Evolutionary conservation across 2,113 vertebrate species (phyloP).

Genomic region (Pyrgilauda ruficollis): DNA sequence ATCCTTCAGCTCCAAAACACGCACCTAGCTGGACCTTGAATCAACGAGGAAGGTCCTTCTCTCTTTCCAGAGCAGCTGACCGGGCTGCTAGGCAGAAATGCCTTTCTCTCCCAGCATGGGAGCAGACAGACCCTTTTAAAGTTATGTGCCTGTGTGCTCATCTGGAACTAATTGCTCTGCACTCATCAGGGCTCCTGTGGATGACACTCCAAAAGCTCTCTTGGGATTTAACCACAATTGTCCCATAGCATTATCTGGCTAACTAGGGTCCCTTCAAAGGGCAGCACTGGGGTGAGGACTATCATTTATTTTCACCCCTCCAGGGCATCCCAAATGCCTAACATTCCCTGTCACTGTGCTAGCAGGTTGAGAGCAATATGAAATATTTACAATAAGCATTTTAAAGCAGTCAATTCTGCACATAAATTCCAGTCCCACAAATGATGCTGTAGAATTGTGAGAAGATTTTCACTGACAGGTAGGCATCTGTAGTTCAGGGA

Average conservation of each 20-base stretch:
- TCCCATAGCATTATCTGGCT: not conserved
- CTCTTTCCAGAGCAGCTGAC: not conserved
- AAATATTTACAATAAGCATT: slow-evolving; percentile 25
- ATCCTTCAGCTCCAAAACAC: not conserved
- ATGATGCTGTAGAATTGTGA: not conserved
- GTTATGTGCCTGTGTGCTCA: not conserved
- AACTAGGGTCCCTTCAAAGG: slow-evolving; percentile 23
- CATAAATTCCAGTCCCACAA: not conserved
- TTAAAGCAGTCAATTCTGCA: not conserved
- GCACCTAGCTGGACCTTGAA: not conserved
- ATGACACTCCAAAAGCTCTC: slow-evolving; percentile 14
- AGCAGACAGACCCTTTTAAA: not conserved
- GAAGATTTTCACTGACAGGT: not conserved
- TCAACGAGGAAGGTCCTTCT: not conserved
- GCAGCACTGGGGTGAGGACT: not conserved
- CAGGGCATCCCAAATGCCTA: not conserved
- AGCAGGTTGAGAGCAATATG: not conserved
- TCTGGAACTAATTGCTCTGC: slow-evolving; percentile 15
- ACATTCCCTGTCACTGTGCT: not conserved
- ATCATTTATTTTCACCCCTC: not conserved
- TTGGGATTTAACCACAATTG: not conserved
- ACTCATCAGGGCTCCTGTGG: not conserved
- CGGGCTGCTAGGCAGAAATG: not conserved
- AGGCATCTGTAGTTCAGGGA: not conserved
- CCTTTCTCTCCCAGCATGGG: not conserved